Evolutionary conservation across 2,888 invertebrate genomes (phyloP), one percentile per base, ranked within the genome.

Genomic region (Drosophila anomalata): DNA sequence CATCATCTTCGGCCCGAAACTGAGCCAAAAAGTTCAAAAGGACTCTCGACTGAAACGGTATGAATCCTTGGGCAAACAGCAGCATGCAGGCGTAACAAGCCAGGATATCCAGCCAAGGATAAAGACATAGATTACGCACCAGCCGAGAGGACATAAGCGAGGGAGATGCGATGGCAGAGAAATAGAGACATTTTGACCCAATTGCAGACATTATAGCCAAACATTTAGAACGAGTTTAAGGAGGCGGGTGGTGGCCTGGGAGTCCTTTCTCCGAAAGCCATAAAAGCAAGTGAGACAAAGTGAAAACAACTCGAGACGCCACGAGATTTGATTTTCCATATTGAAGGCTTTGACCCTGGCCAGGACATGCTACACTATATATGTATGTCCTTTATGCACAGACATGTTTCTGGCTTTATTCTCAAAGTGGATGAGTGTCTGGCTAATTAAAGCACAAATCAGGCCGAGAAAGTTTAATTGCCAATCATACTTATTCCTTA

Each of bases 271-370:
- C 12, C 11, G 22, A 12, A 22, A 12, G 11, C 24, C 72, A 24
- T 57, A 39, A 60, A 63, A 8, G 24, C 42, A 31, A 55, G 54
- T 17, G 42, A 14, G 44, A 29, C 54, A 46, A 46, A 55, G 55
- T 36, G 46, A 46, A 55, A 33, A 24, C 46, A 46, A 24, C 55
- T 55, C 46, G 46, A 55, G 55, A 55, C 55, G 31, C 33, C 41
- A 42, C 24, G 20, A 17, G 41, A 42, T 42, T 24, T 36, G 20
- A 22, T 44, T 22, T 44, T 20, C 44, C 44, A 20, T 22, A 6
- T 20, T 3, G 4, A 20, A 42, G 22, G 22, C 44, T 44, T 44
- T 22, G 44, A 44, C 44, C 44, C 22, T 44, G 20, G 22, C 20
- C 42, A 17, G 42, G 6, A 11, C 8, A 3, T 20, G 5, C 2